Base-by-base conservation (phyloP, 2,113 vertebrate genomes). In the Forbesichthys papilliferus region DNA sequence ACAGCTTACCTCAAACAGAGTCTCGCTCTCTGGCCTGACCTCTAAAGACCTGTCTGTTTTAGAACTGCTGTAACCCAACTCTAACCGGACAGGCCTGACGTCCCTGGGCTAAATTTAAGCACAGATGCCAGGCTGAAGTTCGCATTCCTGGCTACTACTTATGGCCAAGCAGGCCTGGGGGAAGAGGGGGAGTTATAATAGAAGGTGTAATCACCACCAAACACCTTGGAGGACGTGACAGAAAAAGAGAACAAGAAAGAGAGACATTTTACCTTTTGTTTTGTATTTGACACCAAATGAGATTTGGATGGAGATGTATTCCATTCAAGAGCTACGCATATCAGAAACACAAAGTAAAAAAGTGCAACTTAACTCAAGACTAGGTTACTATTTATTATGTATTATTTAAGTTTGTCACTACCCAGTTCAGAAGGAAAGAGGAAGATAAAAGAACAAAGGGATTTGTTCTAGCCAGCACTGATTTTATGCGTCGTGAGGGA, bases 101-200 rank as follows among this genome's bases (percentile, higher is more conserved):
- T 80, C 81, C 66, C 73, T 72, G 64, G 36, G 80, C 83, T 93
- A 93, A 92, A 92, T 88, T 87, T 90, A 91, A 90, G 81, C 33
- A 9, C 64, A 34, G 47, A 62, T 61, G 48, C 69, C 72, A 63
- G 64, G 68, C 64, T 80, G 72, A 75, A 77, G 84, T 75, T 71
- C 68, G 71, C 75, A 89, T 88, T 89, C 79, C 85, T 86, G 73
- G 46, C 53, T 54, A 79, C 77, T 88, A 88, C 91, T 91, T 80
- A 73, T 79, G 69, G 70, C 75, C 73, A 75, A 77, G 65, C 20
- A 27, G 66, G 65, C 78, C 70, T 61, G 48, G 78, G 77, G 84
- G 74, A 74, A 71, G 76, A 76, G 75, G 57, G 27, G 65, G 48
- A 79, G 74, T 78, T 69, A 75, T 78, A 79, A 71, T 46, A 74